These are phyloP conservation scores for Anisognathus igniventris DNA, from an alignment of 2,797 vertebrate species.

Conservation along the genomic window DNA sequence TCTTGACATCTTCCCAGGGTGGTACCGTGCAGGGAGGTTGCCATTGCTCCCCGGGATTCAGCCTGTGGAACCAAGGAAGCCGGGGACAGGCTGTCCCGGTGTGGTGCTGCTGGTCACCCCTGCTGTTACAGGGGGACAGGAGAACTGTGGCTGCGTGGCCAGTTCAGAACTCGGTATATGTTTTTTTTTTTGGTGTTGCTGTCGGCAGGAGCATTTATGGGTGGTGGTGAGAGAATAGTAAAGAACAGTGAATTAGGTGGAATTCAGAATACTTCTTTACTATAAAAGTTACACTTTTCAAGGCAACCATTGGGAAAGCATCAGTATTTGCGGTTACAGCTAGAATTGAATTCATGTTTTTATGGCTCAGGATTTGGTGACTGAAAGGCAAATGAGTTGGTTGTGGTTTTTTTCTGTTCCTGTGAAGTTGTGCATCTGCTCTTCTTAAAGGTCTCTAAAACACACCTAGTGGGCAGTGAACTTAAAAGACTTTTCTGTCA, in stretches of 20 bases:
- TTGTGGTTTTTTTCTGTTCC: rapidly evolving
- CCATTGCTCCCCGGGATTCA: background rate
- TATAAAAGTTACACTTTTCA: background rate
- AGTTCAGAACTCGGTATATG: too few relatives aligned
- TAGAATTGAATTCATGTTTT: background rate
- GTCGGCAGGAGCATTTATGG: background rate
- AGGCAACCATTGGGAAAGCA: background rate
- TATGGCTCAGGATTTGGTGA: background rate
- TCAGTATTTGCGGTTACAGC: rapidly evolving
- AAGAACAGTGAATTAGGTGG: background rate
- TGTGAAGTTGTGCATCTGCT: background rate
- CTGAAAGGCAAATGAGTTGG: background rate
- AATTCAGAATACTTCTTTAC: background rate
- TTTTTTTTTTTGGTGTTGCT: background rate
- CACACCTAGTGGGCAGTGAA: background rate
- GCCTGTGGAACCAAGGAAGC: background rate
- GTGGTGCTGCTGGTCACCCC: background rate
- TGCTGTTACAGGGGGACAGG: rapidly evolving
- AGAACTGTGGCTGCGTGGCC: rapidly evolving
- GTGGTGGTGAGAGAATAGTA: background rate
- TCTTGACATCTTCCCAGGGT: rapidly evolving
- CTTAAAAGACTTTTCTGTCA: background rate
- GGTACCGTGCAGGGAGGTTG: background rate
- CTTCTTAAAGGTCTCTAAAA: background rate
- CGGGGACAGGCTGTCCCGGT: too few relatives aligned